A percentile compares a stretch with the other conserved stretches of the same genome.
Conservation (phyloP, 1,140 invertebrate species). For the Palaemon carinicauda region DNA sequence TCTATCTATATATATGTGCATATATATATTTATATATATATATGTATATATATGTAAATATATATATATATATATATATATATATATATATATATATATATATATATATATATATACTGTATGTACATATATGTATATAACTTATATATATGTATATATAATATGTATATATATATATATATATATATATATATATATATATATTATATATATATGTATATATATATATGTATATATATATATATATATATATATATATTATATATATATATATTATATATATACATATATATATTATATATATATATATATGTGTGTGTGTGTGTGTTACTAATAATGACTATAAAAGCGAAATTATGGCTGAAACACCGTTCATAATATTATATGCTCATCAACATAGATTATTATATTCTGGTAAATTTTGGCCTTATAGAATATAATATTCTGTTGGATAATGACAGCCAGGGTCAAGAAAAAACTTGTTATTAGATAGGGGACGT, state of each 20-base stretch:
- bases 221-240: background rate
- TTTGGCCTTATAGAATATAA: no score
- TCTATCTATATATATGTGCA: background rate
- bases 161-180: background rate
- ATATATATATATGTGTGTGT: no score
- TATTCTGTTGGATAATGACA: no score
- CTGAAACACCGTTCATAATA: no score
- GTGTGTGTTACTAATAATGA: no score
- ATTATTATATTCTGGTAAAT: no score
- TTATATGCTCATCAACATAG: no score
- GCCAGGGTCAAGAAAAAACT: no score
- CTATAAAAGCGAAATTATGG: no score
- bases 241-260: background rate
- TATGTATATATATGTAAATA: background rate
- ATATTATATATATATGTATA: background rate
- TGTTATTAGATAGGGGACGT: no score
- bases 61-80: background rate
- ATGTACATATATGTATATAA: background rate
- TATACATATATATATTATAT: no score
- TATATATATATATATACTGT: background rate
- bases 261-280: background rate
- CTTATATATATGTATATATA: background rate
- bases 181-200: no score
- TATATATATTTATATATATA: conserved; percentile 7
- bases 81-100: background rate